Evolutionary conservation across 2,113 vertebrate genomes (phyloP), one percentile per base, ranked within the genome.

Genomic region (Mormyrus iriodes): DNA sequence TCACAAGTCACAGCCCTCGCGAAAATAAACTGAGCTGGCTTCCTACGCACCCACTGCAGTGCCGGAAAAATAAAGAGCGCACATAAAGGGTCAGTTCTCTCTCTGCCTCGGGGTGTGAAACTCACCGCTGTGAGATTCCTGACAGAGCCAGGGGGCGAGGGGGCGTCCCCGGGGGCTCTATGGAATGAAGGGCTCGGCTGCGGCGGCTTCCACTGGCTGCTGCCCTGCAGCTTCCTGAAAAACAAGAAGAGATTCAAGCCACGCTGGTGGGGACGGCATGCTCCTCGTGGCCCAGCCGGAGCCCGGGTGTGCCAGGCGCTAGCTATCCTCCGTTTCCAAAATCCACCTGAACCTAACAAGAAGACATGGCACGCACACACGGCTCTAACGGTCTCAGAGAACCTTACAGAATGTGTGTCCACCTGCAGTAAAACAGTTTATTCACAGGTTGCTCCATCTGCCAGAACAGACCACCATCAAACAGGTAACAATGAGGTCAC

Each of bases 171-270:
- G 0, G 94, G 91, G 89, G 93, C 91, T 93, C 95, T 96, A 90
- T 94, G 95, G 94, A 95, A 95, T 92, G 95, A 95, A 91, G 94
- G 93, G 93, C 92, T 95, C 93, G 94, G 91, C 91, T 95, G 96
- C 90, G 94, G 94, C 91, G 92, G 95, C 91, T 93, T 96, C 89
- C 94, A 84, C 90, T 95, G 96, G 93, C 92, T 94, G 90, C 90
- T 93, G 92, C 94, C 92, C 79, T 94, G 95, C 52, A 95, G 94
- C 92, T 96, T 96, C 93, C 96, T 96, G 93, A 49, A 93, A 93
- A 46, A 48, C 42, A 84, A 84, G 82, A 19, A 85, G 94, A 88
- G 42, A 84, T 42, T 79, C 73, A 79, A 17, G 27, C 61, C 1
- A n/a, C 0, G 61, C 3, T n/a, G 61, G n/a, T 10, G 13, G 61